These are phyloP conservation scores for Dermatemys mawii DNA, from an alignment of 2,113 vertebrate genomes.

Conservation along the genomic window DNA sequence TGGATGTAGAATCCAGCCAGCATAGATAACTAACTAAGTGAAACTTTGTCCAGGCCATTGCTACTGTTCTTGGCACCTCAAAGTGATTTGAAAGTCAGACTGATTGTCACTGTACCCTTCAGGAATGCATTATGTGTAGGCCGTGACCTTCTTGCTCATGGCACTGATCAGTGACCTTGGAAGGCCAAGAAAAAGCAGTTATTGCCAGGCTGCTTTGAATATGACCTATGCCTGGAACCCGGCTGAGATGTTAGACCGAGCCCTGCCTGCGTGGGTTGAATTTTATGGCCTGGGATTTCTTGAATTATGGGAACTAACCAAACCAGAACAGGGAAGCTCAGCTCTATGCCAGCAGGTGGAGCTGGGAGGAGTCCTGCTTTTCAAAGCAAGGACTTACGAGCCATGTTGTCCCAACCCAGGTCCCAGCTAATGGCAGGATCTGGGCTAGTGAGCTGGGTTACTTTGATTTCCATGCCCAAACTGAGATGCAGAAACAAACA, in stretches of 20 bases:
- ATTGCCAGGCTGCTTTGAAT: neutral
- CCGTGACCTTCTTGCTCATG: rapidly evolving
- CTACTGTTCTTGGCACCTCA: neutral
- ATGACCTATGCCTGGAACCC: neutral
- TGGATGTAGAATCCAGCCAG: neutral
- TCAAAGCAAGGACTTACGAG: neutral
- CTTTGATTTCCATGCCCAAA: rapidly evolving
- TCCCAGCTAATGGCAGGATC: neutral
- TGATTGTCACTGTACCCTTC: neutral
- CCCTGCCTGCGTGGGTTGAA: too few species aligned
- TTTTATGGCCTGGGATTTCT: neutral
- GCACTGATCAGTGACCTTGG: neutral
- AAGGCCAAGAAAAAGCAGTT: neutral
- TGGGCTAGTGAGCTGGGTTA: neutral
- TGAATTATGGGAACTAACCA: neutral
- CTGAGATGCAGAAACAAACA: rapidly evolving
- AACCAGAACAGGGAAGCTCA: neutral
- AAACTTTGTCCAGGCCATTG: neutral
- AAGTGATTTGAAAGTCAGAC: slow-evolving; percentile 60
- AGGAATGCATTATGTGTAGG: rapidly evolving
- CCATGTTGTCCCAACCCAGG: neutral
- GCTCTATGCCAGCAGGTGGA: neutral
- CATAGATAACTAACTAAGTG: neutral
- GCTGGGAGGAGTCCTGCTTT: neutral
- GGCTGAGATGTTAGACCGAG: neutral